Evolutionary conservation across 2,113 vertebrate genomes (phyloP).

Genomic region (Antigone vipio): DNA sequence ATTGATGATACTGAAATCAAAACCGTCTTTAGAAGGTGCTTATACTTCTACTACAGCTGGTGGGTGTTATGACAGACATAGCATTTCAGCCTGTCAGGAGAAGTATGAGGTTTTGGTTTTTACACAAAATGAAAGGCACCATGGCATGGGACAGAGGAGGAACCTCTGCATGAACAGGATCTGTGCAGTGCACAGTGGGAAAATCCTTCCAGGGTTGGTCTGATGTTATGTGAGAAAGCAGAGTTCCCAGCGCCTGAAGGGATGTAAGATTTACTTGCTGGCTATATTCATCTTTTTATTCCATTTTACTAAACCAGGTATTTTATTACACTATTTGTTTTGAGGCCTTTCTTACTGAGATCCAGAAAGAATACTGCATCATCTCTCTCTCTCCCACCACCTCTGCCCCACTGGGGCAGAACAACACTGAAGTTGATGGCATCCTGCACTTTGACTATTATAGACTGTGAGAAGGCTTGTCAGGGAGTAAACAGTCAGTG

Average conservation of each 20-base stretch:
- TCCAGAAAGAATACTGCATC: neutral
- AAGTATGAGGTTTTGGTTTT: neutral
- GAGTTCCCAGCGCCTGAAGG: neutral
- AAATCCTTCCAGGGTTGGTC: neutral
- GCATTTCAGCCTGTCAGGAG: neutral
- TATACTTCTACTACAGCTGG: neutral
- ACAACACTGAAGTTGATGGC: neutral
- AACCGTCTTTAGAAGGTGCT: neutral
- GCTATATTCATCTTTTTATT: neutral
- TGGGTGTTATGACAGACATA: too few relatives aligned
- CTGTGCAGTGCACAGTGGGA: neutral
- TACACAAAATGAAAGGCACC: neutral
- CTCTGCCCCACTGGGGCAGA: rapidly evolving
- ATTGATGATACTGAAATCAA: neutral
- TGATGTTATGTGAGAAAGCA: neutral
- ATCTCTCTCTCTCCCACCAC: rapidly evolving
- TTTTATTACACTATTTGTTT: neutral
- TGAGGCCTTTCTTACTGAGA: neutral
- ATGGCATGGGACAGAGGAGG: neutral
- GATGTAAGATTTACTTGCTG: neutral
- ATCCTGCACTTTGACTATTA: neutral
- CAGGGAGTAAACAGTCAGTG: neutral
- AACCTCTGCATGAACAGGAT: neutral
- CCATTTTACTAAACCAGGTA: neutral
- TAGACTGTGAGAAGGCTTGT: neutral